A percentile compares a stretch with the other conserved stretches of the same genome.
Conservation (phyloP, 2,888 invertebrate genomes). For the Troides helena region DNA sequence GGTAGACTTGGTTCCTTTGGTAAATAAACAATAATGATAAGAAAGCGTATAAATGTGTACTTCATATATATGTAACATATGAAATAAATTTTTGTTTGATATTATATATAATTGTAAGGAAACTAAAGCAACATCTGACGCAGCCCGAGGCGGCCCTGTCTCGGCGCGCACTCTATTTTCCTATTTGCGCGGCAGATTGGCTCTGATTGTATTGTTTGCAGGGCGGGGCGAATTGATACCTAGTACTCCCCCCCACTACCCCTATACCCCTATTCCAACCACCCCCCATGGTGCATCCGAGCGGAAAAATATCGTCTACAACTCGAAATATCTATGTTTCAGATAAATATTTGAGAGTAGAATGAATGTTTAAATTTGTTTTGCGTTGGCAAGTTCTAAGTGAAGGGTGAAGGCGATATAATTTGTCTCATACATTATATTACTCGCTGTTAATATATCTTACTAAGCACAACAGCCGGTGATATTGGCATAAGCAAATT, state of each 20-base stretch:
- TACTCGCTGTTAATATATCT: no score
- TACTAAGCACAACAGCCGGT: no score
- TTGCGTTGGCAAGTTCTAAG: conserved; percentile 35
- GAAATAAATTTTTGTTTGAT: no score
- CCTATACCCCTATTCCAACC: conserved; percentile 21
- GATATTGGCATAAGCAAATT: no score
- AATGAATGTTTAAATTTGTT: conserved; percentile 58
- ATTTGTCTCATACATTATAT: neutral
- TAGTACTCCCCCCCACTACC: conserved; percentile 36
- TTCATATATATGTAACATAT: no score
- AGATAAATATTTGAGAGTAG: conserved; percentile 69
- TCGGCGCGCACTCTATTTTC: conserved; percentile 77
- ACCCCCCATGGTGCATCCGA: conserved; percentile 49
- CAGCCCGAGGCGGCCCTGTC: conserved; percentile 64
- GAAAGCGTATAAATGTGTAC: no score
- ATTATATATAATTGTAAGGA: conserved; percentile 10
- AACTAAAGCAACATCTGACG: conserved; percentile 27
- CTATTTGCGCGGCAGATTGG: conserved; percentile 80
- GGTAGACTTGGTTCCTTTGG: no score
- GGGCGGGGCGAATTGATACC: conserved; percentile 57
- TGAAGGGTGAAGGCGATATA: conserved; percentile 18
- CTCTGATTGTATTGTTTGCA: conserved; percentile 80
- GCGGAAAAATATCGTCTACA: conserved; percentile 70
- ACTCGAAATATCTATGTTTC: conserved; percentile 60
- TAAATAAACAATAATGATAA: no score